Evolutionary conservation across 2,888 invertebrate genomes (phyloP).

Genomic region (Luperina testacea): DNA sequence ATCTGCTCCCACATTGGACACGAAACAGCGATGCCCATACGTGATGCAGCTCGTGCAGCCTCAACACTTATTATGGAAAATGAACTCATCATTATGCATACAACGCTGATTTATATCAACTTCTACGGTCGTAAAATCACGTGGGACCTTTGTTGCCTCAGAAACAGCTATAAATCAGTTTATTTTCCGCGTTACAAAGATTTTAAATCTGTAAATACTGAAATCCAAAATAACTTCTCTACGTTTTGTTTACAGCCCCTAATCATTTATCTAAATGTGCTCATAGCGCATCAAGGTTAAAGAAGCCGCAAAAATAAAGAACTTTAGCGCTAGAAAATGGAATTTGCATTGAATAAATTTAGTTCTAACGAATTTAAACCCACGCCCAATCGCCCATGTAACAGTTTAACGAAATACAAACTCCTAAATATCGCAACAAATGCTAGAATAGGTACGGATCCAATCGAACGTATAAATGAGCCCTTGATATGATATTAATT

Average conservation of each 20-base stretch:
- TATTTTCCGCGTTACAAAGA: conserved; percentile 28
- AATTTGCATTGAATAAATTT: conserved; percentile 55
- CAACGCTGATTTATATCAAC: conserved; percentile 25
- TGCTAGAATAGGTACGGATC: conserved; percentile 16
- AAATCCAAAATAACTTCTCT: conserved; percentile 25
- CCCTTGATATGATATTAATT: conserved; percentile 31
- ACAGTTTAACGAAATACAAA: conserved; percentile 27
- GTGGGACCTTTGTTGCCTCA: conserved; percentile 24
- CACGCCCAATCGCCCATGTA: conserved; percentile 42
- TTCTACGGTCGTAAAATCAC: conserved; percentile 8
- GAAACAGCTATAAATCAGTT: conserved; percentile 33
- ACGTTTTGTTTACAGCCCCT: conserved; percentile 12
- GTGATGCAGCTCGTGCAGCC: conserved; percentile 28
- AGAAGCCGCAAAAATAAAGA: conserved; percentile 61
- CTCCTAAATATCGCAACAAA: conserved; percentile 23
- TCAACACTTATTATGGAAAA: conserved; percentile 35
- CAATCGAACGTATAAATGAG: conserved; percentile 4
- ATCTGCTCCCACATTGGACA: conserved; percentile 65
- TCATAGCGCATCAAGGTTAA: conserved; percentile 39
- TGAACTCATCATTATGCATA: conserved; percentile 32
- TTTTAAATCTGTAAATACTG: conserved; percentile 2
- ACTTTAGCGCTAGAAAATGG: conserved; percentile 37
- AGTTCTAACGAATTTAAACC: conserved; percentile 38
- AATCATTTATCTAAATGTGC: conserved; percentile 42
- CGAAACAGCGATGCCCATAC: conserved; percentile 56